Conservation (phyloP, 1,140 invertebrate genomes). For the Drosophila melanogaster region DNA sequence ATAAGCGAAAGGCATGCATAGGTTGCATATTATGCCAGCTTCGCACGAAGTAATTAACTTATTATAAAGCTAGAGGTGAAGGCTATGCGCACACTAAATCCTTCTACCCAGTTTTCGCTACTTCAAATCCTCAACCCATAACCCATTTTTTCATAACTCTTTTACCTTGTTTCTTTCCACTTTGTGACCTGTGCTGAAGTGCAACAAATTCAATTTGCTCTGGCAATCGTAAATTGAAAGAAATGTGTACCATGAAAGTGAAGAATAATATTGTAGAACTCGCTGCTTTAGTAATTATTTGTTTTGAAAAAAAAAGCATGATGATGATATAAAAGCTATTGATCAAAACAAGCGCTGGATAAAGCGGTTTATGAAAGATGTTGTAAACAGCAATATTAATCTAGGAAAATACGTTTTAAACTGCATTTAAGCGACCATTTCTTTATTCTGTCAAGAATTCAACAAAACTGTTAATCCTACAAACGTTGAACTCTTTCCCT, state of each 20-base stretch:
- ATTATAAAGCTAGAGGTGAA: constrained; percentile 42
- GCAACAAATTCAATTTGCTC: constrained; percentile 59
- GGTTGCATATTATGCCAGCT: constrained; percentile 61
- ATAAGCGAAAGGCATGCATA: constrained; percentile 66
- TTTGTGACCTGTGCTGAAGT: constrained; percentile 33
- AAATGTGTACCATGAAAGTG: constrained; percentile 6
- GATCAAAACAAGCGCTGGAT: neutral
- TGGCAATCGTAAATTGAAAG: constrained; percentile 36
- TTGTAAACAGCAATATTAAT: neutral
- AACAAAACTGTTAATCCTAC: constrained; percentile 1
- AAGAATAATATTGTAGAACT: constrained; percentile 21
- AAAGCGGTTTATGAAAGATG: neutral
- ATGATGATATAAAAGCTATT: neutral
- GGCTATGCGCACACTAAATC: constrained; percentile 16
- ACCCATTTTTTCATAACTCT: constrained; percentile 15
- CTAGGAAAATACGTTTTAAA: no score
- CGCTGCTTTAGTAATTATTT: constrained; percentile 14
- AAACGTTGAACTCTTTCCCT: constrained; percentile 5
- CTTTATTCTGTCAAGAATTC: neutral
- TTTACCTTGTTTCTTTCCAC: constrained; percentile 25
- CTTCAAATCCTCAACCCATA: neutral
- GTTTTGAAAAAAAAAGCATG: neutral
- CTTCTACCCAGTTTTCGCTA: neutral
- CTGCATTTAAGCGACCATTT: no score
- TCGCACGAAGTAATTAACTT: constrained; percentile 63